Percentiles rank a stretch among this genome's conserved stretches.
Conservation (phyloP, 2,113 vertebrate species). For the Crotophaga sulcirostris region DNA sequence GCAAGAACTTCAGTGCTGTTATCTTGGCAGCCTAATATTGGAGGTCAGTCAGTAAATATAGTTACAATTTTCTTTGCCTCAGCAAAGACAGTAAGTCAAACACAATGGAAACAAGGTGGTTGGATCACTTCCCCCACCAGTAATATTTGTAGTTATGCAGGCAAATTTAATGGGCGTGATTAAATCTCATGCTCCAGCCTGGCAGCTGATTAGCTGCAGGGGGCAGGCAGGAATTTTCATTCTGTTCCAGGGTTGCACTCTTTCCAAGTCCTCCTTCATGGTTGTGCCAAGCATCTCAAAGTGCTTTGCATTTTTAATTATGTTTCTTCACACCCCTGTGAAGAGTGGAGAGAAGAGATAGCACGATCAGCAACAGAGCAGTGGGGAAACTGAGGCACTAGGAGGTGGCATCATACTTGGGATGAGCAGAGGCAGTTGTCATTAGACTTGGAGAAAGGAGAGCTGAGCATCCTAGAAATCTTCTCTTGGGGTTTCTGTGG, state of each 20-base stretch:
- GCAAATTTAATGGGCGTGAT: conserved; percentile 37
- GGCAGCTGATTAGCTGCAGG: conserved; percentile 56
- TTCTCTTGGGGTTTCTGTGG: background rate
- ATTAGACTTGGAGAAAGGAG: background rate
- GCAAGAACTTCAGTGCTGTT: background rate
- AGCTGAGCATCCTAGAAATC: background rate
- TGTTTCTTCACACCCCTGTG: rapidly evolving
- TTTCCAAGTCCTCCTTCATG: conserved; percentile 25
- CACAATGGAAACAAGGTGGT: conserved; percentile 31
- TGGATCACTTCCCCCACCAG: conserved; percentile 17
- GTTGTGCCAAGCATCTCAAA: conserved; percentile 7
- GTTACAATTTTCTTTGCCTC: conserved; percentile 23
- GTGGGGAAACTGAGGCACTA: conserved; percentile 12
- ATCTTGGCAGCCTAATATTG: background rate
- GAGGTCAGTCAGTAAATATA: conserved; percentile 44
- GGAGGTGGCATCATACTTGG: background rate
- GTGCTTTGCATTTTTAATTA: conserved; percentile 48
- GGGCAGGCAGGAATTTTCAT: conserved; percentile 58
- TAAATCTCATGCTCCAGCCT: conserved; percentile 41
- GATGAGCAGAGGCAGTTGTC: background rate
- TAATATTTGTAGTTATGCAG: conserved; percentile 16
- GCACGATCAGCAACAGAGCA: rapidly evolving
- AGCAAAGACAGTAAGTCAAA: conserved; percentile 23
- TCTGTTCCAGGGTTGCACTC: background rate
- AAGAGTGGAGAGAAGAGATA: background rate